Evolutionary conservation across 2,888 invertebrate genomes (phyloP).

Genomic region (Lepidocyrtoides sp.): DNA sequence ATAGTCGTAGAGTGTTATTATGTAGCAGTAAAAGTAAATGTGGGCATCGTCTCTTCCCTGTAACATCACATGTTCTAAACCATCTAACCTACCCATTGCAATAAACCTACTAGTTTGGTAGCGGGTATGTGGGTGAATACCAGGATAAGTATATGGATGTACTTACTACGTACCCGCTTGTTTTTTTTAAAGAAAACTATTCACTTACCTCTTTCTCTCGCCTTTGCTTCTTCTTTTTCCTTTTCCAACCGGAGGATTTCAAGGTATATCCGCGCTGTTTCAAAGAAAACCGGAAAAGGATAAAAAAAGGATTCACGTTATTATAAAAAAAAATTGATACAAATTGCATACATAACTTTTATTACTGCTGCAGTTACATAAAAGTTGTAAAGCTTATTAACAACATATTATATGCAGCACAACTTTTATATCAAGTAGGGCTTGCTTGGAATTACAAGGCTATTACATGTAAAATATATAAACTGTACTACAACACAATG

Average conservation of each 20-base stretch:
- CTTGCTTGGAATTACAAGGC: background rate
- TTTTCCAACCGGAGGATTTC: slow-evolving; percentile 81
- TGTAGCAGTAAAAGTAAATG: slow-evolving; percentile 9
- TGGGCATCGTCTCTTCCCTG: background rate
- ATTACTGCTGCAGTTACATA: background rate
- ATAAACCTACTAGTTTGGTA: no score
- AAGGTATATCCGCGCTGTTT: slow-evolving; percentile 81
- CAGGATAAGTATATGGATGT: no score
- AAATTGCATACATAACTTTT: background rate
- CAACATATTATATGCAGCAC: no score
- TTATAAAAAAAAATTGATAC: slow-evolving; percentile 70
- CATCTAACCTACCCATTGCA: background rate
- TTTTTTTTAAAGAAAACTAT: slow-evolving; percentile 12
- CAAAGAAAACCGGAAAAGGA: slow-evolving; percentile 38
- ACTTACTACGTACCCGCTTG: no score
- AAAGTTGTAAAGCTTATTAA: slow-evolving; percentile 4
- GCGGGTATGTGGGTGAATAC: no score
- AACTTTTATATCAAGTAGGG: no score
- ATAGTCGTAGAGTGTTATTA: no score
- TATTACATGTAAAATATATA: no score
- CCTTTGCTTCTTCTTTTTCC: slow-evolving; percentile 77
- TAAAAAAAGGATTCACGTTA: slow-evolving; percentile 56
- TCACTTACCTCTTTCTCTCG: slow-evolving; percentile 74
- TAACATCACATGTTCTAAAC: background rate
- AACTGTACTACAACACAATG: no score